These are phyloP conservation scores for Coilia nasus DNA, from an alignment of 2,797 vertebrate genomes.

Conservation along the genomic window DNA sequence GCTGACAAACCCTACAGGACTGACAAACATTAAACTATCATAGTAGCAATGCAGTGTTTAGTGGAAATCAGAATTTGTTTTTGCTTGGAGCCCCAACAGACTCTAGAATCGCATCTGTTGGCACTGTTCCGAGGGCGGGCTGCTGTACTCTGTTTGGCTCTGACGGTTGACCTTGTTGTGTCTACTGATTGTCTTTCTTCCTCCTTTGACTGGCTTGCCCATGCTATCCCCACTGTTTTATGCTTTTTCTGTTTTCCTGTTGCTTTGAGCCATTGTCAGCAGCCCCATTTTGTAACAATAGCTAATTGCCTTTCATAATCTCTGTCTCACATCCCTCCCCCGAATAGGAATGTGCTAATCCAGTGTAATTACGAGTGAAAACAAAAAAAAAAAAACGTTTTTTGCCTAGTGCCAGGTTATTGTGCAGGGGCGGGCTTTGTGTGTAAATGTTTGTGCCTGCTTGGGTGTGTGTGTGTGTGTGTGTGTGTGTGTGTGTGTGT, in stretches of 20 bases:
- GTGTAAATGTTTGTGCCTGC: conserved; percentile 25
- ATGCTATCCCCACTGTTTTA: not conserved
- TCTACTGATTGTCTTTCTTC: conserved; percentile 33
- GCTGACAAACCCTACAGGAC: no score
- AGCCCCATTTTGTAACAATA: conserved; percentile 66
- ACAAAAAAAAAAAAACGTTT: conserved; percentile 43
- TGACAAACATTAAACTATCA: no score
- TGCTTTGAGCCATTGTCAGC: conserved; percentile 60
- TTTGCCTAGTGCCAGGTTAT: conserved; percentile 44
- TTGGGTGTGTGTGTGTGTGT: conserved; percentile 40
- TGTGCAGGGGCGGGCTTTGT: conserved; percentile 4
- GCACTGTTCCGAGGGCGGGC: conserved; percentile 24
- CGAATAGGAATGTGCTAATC: conserved; percentile 68
- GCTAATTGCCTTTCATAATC: conserved; percentile 75
- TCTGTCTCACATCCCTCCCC: conserved; percentile 65
- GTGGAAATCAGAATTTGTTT: no score
- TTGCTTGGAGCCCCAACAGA: no score
- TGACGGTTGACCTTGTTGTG: conserved; percentile 49
- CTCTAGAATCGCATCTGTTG: not conserved
- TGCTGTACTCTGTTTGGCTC: conserved; percentile 44
- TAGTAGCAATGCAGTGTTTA: no score
- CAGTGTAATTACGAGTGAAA: conserved; percentile 69
- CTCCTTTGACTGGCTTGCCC: conserved; percentile 33
- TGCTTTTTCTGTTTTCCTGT: conserved; percentile 45
- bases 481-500: conserved; percentile 40